These are phyloP conservation scores for Hozukius guyotensis DNA, from an alignment of 2,797 vertebrate genomes.

Conservation along the genomic window DNA sequence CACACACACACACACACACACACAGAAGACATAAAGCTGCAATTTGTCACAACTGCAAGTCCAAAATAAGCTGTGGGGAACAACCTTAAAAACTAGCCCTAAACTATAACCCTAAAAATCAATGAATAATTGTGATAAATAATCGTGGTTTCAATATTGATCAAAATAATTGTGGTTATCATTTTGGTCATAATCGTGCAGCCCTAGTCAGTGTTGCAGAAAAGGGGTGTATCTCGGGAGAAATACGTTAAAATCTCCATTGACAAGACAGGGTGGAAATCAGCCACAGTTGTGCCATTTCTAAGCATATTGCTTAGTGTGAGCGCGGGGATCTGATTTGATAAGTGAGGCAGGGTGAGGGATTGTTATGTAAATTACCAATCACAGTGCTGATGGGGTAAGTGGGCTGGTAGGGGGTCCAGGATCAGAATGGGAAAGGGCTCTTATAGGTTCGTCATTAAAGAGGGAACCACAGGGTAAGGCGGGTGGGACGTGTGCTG, in stretches of 20 bases:
- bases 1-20: no score
- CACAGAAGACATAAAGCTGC: no score
- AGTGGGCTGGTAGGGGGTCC: constrained; percentile 12
- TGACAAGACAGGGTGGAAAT: constrained; percentile 8
- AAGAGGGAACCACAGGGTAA: constrained; percentile 7
- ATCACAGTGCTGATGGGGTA: constrained; percentile 27
- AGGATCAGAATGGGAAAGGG: constrained; percentile 17
- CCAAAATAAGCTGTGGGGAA: no score
- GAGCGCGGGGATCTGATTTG: constrained; percentile 34
- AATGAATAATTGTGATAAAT: no score
- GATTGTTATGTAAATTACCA: constrained; percentile 26
- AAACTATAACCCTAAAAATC: no score
- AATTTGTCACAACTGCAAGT: no score
- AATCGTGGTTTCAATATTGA: no score
- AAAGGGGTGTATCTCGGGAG: neutral
- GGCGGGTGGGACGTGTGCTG: neutral
- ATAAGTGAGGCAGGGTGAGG: constrained; percentile 26
- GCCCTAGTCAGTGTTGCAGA: neutral
- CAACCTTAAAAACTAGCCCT: no score
- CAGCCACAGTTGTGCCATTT: constrained; percentile 23
- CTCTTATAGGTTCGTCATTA: constrained; percentile 14
- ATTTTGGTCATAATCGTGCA: no score
- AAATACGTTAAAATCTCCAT: neutral
- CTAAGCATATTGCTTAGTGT: constrained; percentile 8
- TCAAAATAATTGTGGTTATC: no score